A percentile compares a stretch with the other conserved stretches of the same genome.
Evolutionary conservation across 2,888 invertebrate species (phyloP).

Genomic region (Aleiodes alternator): DNA sequence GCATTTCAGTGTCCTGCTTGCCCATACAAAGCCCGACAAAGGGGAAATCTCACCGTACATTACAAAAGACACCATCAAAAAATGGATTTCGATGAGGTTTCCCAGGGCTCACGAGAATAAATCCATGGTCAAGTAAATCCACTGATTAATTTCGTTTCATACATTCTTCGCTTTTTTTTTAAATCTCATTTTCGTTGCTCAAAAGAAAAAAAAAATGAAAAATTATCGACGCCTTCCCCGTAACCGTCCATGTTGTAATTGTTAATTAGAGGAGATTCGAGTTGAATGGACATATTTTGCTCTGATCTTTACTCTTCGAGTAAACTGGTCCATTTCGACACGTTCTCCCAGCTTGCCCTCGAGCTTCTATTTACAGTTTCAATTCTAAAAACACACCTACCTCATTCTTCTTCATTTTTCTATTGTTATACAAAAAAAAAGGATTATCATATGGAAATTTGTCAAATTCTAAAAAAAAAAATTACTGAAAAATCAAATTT

Average conservation of each 20-base stretch:
- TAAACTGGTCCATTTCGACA: too few species aligned
- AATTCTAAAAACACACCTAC: conserved; percentile 55
- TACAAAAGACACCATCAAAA: conserved; percentile 85
- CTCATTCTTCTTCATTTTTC: conserved; percentile 49
- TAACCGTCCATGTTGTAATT: conserved; percentile 13
- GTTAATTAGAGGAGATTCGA: conserved; percentile 27
- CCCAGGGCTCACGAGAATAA: conserved; percentile 55
- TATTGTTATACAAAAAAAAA: too few species aligned
- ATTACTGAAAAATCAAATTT: too few species aligned
- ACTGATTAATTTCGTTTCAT: conserved; percentile 13
- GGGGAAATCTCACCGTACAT: conserved; percentile 89
- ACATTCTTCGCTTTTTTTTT: too few species aligned
- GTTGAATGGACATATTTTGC: not conserved
- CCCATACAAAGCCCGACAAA: conserved; percentile 86
- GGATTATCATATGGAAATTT: not conserved
- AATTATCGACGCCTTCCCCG: not conserved
- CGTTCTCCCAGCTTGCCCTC: too few species aligned
- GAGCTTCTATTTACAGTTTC: not conserved
- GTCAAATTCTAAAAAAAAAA: not conserved
- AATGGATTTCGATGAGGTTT: conserved; percentile 65
- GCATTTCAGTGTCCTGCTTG: conserved; percentile 89
- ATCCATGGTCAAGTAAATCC: conserved; percentile 34
- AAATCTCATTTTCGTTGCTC: too few species aligned
- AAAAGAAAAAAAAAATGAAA: too few species aligned
- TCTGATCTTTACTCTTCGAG: too few species aligned